Base-by-base conservation (phyloP, 2,797 vertebrate genomes). In the Pangasius sanitwongsei region DNA sequence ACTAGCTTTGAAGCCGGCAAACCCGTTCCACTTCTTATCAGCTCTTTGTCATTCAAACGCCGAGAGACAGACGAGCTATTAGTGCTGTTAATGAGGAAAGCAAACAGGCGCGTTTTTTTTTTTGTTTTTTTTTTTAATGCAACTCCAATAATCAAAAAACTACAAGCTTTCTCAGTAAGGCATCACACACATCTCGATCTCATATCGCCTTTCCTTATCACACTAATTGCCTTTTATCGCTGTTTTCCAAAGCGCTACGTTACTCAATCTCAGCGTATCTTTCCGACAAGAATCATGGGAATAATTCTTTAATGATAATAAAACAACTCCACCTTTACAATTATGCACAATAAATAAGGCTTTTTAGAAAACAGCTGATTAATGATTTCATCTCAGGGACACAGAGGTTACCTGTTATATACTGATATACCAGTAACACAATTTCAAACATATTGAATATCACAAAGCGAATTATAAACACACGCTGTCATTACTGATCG, bases 21-120 rank as follows among this genome's bases (percentile, higher is more conserved):
- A 84, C 89, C 72, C 11, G 86, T 85, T 87, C 53, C 15, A 41
- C 50, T 4, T 80, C 82, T 87, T 87, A 87, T 90, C 61, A 80
- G 72, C 53, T 78, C 65, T 84, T 84, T 87, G 86, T 87, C 31
- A 72, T 85, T 85, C 34, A 34, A 20, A 69, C 5, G 28, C n/a
- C n/a, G 44, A 85, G 57, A 3, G 31, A 80, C 86, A 87, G 86
- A 87, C 48, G 44, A 65, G 77, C 55, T 70, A 41, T 84, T 74
- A 57, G 48, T 34, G 34, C 70, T 86, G 6, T 28, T 63, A 83
- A 41, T 23, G 16, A 83, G 41, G 25, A 48, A 31, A 9, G 8
- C 28, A 67, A 67, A 65, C 61, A n/a, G 23, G 11, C 23, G 0
- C 6, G 15, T 50, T 6, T 13, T 18, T 77, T 28, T 48, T 23